Conservation (phyloP, 2,113 vertebrate genomes). For the Poicephalus meyeri region DNA sequence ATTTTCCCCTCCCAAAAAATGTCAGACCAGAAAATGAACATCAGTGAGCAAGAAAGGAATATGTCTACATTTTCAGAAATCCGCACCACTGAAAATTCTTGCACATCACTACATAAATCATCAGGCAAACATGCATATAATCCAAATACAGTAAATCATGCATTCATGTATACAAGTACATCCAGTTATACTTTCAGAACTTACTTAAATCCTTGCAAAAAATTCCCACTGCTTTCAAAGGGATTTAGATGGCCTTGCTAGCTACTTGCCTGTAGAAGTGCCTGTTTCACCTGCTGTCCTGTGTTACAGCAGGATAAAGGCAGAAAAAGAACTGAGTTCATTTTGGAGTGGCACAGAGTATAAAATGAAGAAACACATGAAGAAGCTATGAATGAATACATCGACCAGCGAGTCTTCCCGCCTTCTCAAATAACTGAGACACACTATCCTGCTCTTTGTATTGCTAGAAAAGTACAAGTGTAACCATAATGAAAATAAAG, state of each 20-base stretch:
- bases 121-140: neutral
- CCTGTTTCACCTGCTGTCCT: neutral
- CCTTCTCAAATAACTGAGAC: neutral
- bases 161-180: neutral
- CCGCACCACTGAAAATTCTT: neutral
- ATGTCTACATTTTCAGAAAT: neutral
- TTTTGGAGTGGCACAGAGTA: neutral
- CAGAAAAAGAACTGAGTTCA: neutral
- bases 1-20: neutral
- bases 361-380: neutral
- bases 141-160: neutral
- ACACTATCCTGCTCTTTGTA: neutral
- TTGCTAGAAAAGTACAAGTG: neutral
- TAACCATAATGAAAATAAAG: neutral
- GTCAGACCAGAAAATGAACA: neutral
- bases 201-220: neutral
- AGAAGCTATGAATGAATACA: neutral
- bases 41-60: neutral
- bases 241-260: neutral
- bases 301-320: neutral
- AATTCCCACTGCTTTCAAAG: neutral
- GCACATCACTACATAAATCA: neutral
- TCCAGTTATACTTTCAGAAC: neutral
- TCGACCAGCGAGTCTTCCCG: neutral
- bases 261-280: neutral